A percentile compares a stretch with the other conserved stretches of the same genome.
Evolutionary conservation across 2,797 vertebrate species (phyloP).

Genomic region (Enteromius unitaeniatus): DNA sequence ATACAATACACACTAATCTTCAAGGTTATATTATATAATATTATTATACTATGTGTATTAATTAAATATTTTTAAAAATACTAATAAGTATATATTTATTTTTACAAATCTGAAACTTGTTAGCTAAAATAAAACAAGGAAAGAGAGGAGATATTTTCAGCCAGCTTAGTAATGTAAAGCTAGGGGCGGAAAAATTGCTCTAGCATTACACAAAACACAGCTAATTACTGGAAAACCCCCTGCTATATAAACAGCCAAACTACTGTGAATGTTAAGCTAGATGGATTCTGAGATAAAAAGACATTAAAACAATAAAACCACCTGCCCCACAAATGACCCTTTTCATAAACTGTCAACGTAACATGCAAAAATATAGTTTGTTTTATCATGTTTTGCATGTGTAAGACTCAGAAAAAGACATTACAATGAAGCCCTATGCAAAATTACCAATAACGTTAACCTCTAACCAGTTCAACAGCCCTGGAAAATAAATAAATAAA

Average conservation of each 20-base stretch:
- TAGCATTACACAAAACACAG: not conserved
- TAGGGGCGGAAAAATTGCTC: not conserved
- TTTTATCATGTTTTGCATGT: not conserved
- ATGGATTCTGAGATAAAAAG: not conserved
- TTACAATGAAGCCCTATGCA: constrained; percentile 3
- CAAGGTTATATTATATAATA: no score
- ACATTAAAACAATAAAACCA: constrained; percentile 5
- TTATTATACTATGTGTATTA: no score
- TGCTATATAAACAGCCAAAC: not conserved
- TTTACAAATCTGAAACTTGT: not conserved
- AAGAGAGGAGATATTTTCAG: not conserved
- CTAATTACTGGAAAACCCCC: not conserved
- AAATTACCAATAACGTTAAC: constrained; percentile 17
- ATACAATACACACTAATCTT: no score
- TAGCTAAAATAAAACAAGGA: not conserved
- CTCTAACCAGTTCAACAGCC: not conserved
- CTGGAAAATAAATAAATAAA: not conserved
- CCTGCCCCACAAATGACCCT: not conserved
- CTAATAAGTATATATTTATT: no score
- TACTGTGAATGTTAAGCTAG: not conserved
- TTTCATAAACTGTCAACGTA: constrained; percentile 6
- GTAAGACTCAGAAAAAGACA: not conserved
- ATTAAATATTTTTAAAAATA: no score
- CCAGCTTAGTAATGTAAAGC: not conserved
- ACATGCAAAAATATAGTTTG: not conserved